Base-by-base conservation (phyloP, 2,888 invertebrate genomes). In the Tetheella fluctuosa region DNA sequence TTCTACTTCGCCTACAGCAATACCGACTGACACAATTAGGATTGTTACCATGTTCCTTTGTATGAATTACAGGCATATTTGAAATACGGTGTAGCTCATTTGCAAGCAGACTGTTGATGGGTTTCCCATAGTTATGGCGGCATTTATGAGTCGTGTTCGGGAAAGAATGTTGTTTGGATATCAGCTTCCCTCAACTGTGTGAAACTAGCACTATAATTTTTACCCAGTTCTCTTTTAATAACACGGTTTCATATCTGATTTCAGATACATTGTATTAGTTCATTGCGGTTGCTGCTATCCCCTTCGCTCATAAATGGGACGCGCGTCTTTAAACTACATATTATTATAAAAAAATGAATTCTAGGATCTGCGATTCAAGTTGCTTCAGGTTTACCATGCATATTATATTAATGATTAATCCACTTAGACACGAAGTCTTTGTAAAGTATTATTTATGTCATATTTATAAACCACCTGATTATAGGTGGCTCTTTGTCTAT, bases 121-220 rank as follows among this genome's bases (percentile, higher is more conserved):
- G 68, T 74, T 77, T 83, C 80, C 79, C 82, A 79, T 76, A 75
- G 72, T 80, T 79, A 80, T 55, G 60, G 54, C 59, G 67, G 57
- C 56, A 67, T 62, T 65, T 59, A 61, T 57, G 57, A 62, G 62
- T 63, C 57, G 53, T 59, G 60, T 64, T 65, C 62, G 61, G 52
- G 52, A 69, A 71, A 71, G 69, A 73, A 77, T 77, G 67, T 69
- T 75, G 79, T 75, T 79, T 74, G 71, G 64, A 63, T 71, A 71
- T 74, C 68, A 63, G 74, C 73, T 77, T 81, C 77, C 79, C 63
- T 64, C 62, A 64, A 15, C 61, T 73, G 70, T 76, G 64, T 64
- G 64, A 65, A 71, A 62, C 62, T 59, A 52, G 37, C 15, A 25
- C 52, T 64, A 61, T 60, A 13, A 62, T 63, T 64, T 67, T 63